phyloP scores from a whole-genome alignment of 2,797 vertebrate genomes.

The Atherinosoma microstoma region DNA sequence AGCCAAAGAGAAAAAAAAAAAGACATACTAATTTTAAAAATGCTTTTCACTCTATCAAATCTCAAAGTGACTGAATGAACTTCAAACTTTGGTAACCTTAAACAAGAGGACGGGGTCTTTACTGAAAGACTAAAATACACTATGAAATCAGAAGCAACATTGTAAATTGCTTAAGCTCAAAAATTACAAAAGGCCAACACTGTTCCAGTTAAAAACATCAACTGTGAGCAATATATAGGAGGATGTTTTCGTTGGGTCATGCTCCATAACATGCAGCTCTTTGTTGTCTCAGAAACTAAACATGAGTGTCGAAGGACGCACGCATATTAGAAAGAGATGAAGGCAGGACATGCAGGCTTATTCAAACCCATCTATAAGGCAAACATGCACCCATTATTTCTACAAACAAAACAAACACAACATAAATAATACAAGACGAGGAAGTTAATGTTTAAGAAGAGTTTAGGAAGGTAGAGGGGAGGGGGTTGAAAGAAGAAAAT shows the following conservation, averaged over 20 bases:
- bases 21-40: slow-evolving; percentile 7
- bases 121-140: slow-evolving; percentile 23
- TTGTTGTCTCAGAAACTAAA: slow-evolving; percentile 35
- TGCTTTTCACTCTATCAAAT: background rate
- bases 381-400: slow-evolving; percentile 18
- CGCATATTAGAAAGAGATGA: slow-evolving; percentile 36
- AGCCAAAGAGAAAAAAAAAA: background rate
- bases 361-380: slow-evolving; percentile 8
- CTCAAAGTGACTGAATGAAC: background rate
- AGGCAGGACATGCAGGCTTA: slow-evolving; percentile 7
- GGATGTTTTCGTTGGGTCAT: slow-evolving; percentile 21
- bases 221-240: slow-evolving; percentile 4
- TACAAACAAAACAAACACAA: slow-evolving; percentile 29
- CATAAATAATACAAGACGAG: slow-evolving; percentile 8
- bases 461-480: too few relatives aligned
- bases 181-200: slow-evolving; percentile 21
- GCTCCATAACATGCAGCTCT: background rate
- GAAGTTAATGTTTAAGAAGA: background rate
- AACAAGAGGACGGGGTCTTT: slow-evolving; percentile 13
- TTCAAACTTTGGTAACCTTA: slow-evolving; percentile 8
- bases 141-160: slow-evolving; percentile 33
- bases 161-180: slow-evolving; percentile 16
- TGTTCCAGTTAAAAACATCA: slow-evolving; percentile 22
- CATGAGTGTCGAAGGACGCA: slow-evolving; percentile 1
- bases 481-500: background rate